A percentile compares a stretch with the other conserved stretches of the same genome.
phyloP scores from a whole-genome alignment of 2,888 invertebrate species.

The Arctia plantaginis region DNA sequence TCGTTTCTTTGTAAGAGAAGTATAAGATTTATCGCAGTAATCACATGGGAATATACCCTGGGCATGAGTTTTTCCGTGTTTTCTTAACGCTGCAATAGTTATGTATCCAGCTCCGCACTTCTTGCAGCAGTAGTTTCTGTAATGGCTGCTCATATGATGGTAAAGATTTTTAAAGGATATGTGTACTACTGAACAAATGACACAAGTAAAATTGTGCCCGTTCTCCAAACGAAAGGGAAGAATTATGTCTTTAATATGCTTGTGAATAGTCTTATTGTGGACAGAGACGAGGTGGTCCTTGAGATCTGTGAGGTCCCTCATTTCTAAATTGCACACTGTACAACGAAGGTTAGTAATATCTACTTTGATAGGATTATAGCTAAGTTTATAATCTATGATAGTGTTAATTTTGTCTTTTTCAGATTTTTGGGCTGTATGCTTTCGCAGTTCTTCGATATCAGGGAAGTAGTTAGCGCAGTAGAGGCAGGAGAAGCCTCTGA shows the following conservation, averaged over 20 bases:
- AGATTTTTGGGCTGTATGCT: slow-evolving; percentile 71
- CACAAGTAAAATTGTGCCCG: slow-evolving; percentile 76
- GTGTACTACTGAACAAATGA: slow-evolving; percentile 77
- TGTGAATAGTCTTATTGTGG: slow-evolving; percentile 76
- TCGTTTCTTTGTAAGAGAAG: slow-evolving; percentile 79
- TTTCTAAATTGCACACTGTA: slow-evolving; percentile 68
- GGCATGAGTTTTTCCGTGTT: slow-evolving; percentile 81
- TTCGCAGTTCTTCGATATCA: slow-evolving; percentile 70
- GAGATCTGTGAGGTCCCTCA: slow-evolving; percentile 74
- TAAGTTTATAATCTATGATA: slow-evolving; percentile 81
- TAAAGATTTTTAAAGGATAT: slow-evolving; percentile 81
- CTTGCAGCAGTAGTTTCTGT: slow-evolving; percentile 80
- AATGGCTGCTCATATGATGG: slow-evolving; percentile 82
- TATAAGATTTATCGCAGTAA: slow-evolving; percentile 84
- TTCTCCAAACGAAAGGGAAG: slow-evolving; percentile 77
- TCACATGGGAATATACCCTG: slow-evolving; percentile 85
- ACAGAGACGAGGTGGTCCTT: slow-evolving; percentile 73
- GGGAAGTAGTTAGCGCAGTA: slow-evolving; percentile 78
- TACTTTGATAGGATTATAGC: slow-evolving; percentile 81
- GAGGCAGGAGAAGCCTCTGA: slow-evolving; percentile 80
- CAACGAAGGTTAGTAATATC: slow-evolving; percentile 78
- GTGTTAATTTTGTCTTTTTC: slow-evolving; percentile 81
- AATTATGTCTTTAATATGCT: slow-evolving; percentile 80
- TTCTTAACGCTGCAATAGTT: slow-evolving; percentile 79
- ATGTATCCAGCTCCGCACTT: slow-evolving; percentile 81